Percentiles rank a stretch among this genome's conserved stretches.
Conservation (phyloP, 23 tunicate species). For the Botrylloides violaceus region DNA sequence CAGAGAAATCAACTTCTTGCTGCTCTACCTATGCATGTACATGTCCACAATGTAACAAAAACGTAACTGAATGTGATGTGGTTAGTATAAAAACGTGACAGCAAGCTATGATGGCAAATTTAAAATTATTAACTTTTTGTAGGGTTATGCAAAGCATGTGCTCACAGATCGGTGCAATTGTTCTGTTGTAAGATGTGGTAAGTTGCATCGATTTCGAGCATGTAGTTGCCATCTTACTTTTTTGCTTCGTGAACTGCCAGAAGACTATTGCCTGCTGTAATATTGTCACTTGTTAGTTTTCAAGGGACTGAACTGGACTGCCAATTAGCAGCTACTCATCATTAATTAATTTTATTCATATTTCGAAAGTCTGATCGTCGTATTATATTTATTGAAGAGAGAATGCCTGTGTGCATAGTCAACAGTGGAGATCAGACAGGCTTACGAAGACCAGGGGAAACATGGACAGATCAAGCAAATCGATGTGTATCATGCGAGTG, state of each 20-base stretch:
- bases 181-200: slow-evolving; percentile 37
- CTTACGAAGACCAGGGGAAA: not conserved
- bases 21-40: slow-evolving; percentile 26
- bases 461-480: slow-evolving; percentile 2
- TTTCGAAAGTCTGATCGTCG: not conserved
- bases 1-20: slow-evolving; percentile 25
- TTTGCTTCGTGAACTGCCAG: no score
- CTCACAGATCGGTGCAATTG: slow-evolving; percentile 42
- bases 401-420: slow-evolving; percentile 8
- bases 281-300: no score
- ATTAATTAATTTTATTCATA: not conserved
- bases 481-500: not conserved
- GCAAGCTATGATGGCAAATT: not conserved
- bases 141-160: slow-evolving; percentile 24
- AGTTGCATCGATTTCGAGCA: no score
- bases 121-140: not conserved
- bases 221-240: no score
- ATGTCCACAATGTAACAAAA: slow-evolving; percentile 34
- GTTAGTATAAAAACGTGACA: slow-evolving; percentile 7
- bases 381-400: not conserved
- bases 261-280: no score
- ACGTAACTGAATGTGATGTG: slow-evolving; percentile 11
- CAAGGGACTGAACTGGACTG: no score
- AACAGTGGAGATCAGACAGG: not conserved
- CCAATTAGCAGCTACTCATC: no score